A percentile compares a stretch with the other conserved stretches of the same genome.
Evolutionary conservation across 1,140 invertebrate genomes (phyloP).

Genomic region (Cardiocondyla obscurior): DNA sequence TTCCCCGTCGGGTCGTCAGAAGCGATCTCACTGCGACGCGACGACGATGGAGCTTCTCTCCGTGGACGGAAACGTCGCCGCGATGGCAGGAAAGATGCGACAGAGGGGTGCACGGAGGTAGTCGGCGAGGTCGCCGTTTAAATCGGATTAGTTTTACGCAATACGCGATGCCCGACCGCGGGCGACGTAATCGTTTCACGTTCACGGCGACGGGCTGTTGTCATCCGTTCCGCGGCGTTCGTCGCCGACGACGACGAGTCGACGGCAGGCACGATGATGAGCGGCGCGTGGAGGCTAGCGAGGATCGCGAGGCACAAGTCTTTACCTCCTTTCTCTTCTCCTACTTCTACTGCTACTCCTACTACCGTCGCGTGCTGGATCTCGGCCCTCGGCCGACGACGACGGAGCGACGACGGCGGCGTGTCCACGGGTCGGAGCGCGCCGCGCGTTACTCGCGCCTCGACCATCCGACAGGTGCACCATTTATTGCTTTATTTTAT

Average conservation of each 20-base stretch:
- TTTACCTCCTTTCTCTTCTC: slow-evolving; percentile 68
- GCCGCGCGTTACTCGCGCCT: slow-evolving; percentile 68
- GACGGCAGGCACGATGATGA: slow-evolving; percentile 73
- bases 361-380: slow-evolving; percentile 41
- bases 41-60: neutral
- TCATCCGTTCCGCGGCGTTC: neutral
- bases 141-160: slow-evolving; percentile 84
- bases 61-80: neutral
- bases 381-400: slow-evolving; percentile 71
- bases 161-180: slow-evolving; percentile 67
- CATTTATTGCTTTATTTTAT: slow-evolving; percentile 60
- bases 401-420: slow-evolving; percentile 64
- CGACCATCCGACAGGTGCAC: slow-evolving; percentile 77
- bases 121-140: slow-evolving; percentile 79
- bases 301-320: slow-evolving; percentile 69
- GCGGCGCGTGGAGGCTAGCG: slow-evolving; percentile 74
- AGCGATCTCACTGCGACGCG: neutral
- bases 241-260: neutral
- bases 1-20: neutral
- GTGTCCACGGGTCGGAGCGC: slow-evolving; percentile 64
- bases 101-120: neutral
- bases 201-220: neutral
- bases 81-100: no score
- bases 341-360: neutral
- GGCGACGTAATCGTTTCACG: slow-evolving; percentile 72